Percentiles rank a stretch among this genome's conserved stretches.
Evolutionary conservation across 2,888 invertebrate species (phyloP).

Genomic region (Apotomis turbidana): DNA sequence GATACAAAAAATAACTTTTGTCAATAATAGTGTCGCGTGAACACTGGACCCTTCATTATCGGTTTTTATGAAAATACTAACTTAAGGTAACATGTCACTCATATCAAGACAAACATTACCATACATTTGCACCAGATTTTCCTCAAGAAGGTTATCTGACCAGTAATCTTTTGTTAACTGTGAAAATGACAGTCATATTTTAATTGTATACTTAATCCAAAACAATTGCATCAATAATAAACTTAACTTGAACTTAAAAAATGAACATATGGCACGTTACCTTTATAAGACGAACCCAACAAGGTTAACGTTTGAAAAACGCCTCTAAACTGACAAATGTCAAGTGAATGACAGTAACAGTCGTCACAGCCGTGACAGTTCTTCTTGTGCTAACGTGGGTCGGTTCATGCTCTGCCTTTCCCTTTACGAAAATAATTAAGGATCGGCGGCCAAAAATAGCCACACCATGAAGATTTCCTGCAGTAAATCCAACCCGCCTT

Average conservation of each 20-base stretch:
- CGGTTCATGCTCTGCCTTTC: constrained; percentile 48
- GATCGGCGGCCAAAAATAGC: constrained; percentile 40
- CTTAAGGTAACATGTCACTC: neutral
- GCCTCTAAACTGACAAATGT: neutral
- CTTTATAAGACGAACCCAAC: neutral
- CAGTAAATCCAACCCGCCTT: constrained; percentile 77
- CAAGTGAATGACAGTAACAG: constrained; percentile 43
- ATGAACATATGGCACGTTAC: neutral
- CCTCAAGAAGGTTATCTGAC: too few relatives aligned
- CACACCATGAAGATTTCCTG: constrained; percentile 72
- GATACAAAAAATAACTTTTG: constrained; percentile 17
- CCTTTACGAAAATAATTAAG: constrained; percentile 35
- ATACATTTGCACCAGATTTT: too few relatives aligned
- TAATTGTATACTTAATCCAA: too few relatives aligned
- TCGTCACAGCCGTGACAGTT: constrained; percentile 28
- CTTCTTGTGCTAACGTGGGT: constrained; percentile 50
- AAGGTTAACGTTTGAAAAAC: neutral
- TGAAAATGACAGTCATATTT: too few relatives aligned
- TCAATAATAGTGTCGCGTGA: constrained; percentile 30
- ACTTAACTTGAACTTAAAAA: neutral
- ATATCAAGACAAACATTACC: neutral
- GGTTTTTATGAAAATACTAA: neutral
- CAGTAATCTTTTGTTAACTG: too few relatives aligned
- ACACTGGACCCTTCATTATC: neutral
- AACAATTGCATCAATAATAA: neutral